Base-by-base conservation (phyloP, 2,113 vertebrate genomes). In the Prionailurus viverrinus region DNA sequence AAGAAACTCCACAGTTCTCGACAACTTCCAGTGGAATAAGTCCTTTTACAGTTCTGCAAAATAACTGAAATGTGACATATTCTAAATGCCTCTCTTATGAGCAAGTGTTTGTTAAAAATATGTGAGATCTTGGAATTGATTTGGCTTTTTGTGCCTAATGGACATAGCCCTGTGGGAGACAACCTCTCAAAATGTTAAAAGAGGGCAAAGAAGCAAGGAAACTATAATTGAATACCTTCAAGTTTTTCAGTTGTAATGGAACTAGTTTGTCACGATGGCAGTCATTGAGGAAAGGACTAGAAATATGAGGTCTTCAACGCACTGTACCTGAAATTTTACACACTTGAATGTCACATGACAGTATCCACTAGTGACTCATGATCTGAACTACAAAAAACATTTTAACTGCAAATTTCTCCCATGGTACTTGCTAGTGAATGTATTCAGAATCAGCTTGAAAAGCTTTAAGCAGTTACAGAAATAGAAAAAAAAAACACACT, bases 391-490 rank as follows among this genome's bases (percentile, higher is more conserved):
- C 86, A 94, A 98, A 84, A 97, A 81, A 96, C 33, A 95, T 66
- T 96, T 98, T 94, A 97, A 98, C 93, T 98, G 95, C 96, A 95
- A 85, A 94, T 96, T 98, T 97, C 65, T 55, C 78, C 97, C 98
- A 97, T 68, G 89, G 92, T 97, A 98, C 97, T 97, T 98, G 98
- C 98, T 98, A 98, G 97, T 98, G 98, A 99, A 98, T 98, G 96
- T 98, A 98, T 94, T 97, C 97, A 97, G 97, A 97, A 92, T 96
- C 96, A 98, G 97, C 98, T 98, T 97, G 95, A 98, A 98, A 98
- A 98, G 98, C 98, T 99, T 99, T 98, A 98, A 98, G 98, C 98
- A 98, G 98, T 98, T 98, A 97, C 98, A 98, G 97, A 97, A 97
- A 91, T 94, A 98, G 98, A 88, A 53, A 98, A 87, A 95, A 94